A percentile compares a stretch with the other conserved stretches of the same genome.
These are phyloP conservation scores for Coelopa pilipes DNA, from an alignment of 2,888 invertebrate genomes.

Conservation along the genomic window DNA sequence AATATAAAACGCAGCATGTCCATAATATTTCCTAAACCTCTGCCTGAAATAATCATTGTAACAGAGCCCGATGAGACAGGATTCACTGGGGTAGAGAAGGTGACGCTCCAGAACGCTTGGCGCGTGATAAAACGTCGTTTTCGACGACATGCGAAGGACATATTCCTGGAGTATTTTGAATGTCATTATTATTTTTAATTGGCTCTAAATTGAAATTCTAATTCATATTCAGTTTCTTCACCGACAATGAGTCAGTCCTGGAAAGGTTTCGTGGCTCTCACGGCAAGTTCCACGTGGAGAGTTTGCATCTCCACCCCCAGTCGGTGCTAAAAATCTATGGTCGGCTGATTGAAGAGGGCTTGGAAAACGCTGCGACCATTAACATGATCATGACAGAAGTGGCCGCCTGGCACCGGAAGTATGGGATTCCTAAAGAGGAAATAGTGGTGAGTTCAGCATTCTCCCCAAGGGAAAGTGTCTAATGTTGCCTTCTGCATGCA, in stretches of 20 bases:
- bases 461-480: neutral
- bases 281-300: constrained; percentile 46
- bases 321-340: constrained; percentile 48
- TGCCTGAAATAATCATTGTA: constrained; percentile 6
- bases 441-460: neutral
- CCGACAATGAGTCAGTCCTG: constrained; percentile 39
- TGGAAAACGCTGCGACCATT: constrained; percentile 45
- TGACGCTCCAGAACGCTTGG: constrained; percentile 43
- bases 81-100: constrained; percentile 40
- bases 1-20: neutral
- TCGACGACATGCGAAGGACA: constrained; percentile 39
- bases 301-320: constrained; percentile 50
- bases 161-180: constrained; percentile 40
- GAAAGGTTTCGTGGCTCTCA: constrained; percentile 46
- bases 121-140: constrained; percentile 39
- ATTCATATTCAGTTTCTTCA: constrained; percentile 22
- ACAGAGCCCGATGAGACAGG: constrained; percentile 37
- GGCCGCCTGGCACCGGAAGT: neutral
- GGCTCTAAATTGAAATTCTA: neutral
- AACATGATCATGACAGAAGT: constrained; percentile 22
- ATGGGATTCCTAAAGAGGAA: neutral
- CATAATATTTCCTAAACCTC: constrained; percentile 25
- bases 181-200: neutral
- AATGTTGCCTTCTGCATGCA: neutral
- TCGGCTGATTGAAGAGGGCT: constrained; percentile 51